Evolutionary conservation across 1,140 invertebrate genomes (phyloP), one percentile per base, ranked within the genome.

Genomic region (Polypedilum vanderplanki): DNA sequence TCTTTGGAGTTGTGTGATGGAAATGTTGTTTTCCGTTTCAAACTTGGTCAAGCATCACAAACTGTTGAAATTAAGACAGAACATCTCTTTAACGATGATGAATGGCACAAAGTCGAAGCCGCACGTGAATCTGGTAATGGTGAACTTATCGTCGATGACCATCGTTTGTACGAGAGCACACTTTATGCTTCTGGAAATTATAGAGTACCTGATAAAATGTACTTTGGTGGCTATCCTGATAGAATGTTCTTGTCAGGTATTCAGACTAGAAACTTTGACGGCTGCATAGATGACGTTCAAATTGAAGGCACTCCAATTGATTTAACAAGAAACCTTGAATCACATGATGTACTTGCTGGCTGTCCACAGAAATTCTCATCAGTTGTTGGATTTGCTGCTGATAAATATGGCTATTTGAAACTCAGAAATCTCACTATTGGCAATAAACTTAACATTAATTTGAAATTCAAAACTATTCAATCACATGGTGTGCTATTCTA

Each of bases 391-490:
- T 83, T 78, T 79, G 74, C 79, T 84, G 83, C 87, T 79, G 79
- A 86, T 80, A 79, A 85, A 77, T 76, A 88, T 17, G 91, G 91
- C 10, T 92, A 89, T 78, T 85, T 92, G 0, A 86, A 85, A 46
- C 88, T 86, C 80, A 81, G 85, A 1, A 87, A 89, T 76, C 80
- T 89, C 0, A 84, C 86, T 0, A 83, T 87, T 0, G 79, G 85
- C 10, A 88, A 89, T 70, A 78, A 83, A 41, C 85, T 91, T 22
- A 87, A 96, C 80, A 83, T 98, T 8, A 96, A 91, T 74, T 86
- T 99, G 9, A 94, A 94, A 80, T 97, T 99, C 82, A 94, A 92
- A 80, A 98, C 95, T 0, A 84, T 85, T n/a, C 83, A 87, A 15
- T 85, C 87, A 1, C 85, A 94, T 76, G 95, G 93, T 0, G 79